Conservation (phyloP, 1,140 invertebrate species). For the Microplitis mediator region DNA sequence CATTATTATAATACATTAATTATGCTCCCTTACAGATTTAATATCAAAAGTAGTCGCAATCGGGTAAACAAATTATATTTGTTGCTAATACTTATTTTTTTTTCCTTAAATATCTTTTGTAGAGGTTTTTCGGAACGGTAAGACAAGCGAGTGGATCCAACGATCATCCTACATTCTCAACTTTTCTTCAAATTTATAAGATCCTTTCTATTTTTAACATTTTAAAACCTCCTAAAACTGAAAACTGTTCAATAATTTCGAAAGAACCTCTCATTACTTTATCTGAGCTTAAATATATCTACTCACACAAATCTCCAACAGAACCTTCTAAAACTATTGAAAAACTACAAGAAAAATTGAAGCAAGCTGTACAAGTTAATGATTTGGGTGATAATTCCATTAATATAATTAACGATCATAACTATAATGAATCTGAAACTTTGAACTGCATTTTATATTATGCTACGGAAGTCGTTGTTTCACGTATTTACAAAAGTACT, state of each 20-base stretch:
- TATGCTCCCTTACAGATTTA: neutral
- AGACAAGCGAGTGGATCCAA: constrained; percentile 15
- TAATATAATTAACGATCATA: neutral
- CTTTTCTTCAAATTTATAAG: constrained; percentile 26
- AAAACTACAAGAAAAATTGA: neutral
- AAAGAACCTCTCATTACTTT: neutral
- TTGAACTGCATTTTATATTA: constrained; percentile 10
- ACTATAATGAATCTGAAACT: neutral
- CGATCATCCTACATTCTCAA: constrained; percentile 21
- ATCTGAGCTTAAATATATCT: neutral
- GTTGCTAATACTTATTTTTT: constrained; percentile 12
- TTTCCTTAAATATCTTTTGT: neutral
- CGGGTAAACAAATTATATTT: neutral
- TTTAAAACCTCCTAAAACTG: constrained; percentile 22
- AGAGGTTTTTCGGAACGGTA: constrained; percentile 26
- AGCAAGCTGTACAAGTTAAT: neutral
- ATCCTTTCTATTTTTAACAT: constrained; percentile 8
- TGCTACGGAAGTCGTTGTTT: neutral
- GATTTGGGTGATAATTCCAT: neutral
- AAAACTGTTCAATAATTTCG: neutral
- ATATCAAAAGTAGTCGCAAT: neutral
- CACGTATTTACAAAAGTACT: neutral
- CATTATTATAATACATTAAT: too few species aligned
- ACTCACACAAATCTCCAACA: neutral
- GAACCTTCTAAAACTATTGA: neutral